These are phyloP conservation scores for Hypsopygia costalis DNA, from an alignment of 2,888 invertebrate species.

Conservation along the genomic window DNA sequence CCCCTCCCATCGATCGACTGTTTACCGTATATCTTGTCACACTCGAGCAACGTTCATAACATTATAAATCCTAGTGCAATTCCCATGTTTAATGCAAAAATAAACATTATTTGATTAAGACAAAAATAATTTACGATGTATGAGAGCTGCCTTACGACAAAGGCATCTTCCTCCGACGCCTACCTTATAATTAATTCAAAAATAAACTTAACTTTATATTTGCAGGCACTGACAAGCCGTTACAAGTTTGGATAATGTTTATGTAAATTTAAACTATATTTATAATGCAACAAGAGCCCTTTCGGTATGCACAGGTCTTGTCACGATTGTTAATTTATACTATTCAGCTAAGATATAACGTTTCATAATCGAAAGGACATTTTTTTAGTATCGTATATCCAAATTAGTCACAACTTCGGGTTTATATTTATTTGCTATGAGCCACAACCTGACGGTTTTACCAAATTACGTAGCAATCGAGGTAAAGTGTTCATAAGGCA, in stretches of 20 bases:
- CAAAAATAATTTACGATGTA: constrained; percentile 33
- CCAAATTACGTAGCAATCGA: constrained; percentile 36
- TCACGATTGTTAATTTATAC: constrained; percentile 8
- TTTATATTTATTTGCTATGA: constrained; percentile 39
- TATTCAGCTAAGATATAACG: neutral
- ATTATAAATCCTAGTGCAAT: constrained; percentile 45
- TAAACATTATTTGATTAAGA: constrained; percentile 30
- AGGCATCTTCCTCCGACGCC: constrained; percentile 32
- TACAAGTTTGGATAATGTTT: neutral
- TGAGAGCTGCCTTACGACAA: constrained; percentile 34
- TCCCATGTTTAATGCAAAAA: constrained; percentile 42
- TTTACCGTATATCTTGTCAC: neutral
- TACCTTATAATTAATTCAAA: constrained; percentile 25
- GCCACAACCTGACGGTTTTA: constrained; percentile 51
- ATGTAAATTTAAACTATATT: constrained; percentile 7
- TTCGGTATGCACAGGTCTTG: constrained; percentile 17
- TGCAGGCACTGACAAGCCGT: constrained; percentile 48
- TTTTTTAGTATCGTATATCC: constrained; percentile 18
- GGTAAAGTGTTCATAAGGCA: constrained; percentile 53
- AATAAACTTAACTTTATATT: constrained; percentile 26
- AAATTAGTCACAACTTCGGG: constrained; percentile 44
- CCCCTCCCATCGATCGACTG: too few relatives aligned
- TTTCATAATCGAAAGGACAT: constrained; percentile 23
- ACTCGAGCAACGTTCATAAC: constrained; percentile 32
- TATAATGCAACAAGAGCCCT: constrained; percentile 1